Evolutionary conservation across 2,797 vertebrate species (phyloP).

Genomic region (Sciaenops ocellatus): DNA sequence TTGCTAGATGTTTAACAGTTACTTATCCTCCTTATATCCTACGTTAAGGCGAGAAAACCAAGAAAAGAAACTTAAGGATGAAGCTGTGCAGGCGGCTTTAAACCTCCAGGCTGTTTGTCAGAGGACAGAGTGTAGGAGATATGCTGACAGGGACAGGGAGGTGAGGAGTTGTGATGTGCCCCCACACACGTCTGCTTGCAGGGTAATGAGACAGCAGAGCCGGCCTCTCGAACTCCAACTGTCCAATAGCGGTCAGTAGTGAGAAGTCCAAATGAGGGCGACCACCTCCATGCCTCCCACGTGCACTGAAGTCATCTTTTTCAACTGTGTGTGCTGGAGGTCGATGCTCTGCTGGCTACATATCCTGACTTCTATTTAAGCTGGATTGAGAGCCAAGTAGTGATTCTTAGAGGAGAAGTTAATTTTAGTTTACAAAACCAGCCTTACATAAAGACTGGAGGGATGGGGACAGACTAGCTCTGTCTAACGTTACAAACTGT

Average conservation of each 20-base stretch:
- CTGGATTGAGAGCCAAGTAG: constrained; percentile 3
- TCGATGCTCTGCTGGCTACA: not conserved
- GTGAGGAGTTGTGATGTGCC: constrained; percentile 60
- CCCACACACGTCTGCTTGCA: constrained; percentile 54
- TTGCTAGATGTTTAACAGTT: constrained; percentile 45
- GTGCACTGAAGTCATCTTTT: constrained; percentile 41
- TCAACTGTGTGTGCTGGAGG: constrained; percentile 19
- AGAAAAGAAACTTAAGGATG: constrained; percentile 28
- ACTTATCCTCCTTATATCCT: constrained; percentile 31
- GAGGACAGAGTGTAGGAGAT: constrained; percentile 47
- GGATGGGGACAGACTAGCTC: not conserved
- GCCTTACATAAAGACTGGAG: not conserved
- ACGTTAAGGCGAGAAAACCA: not conserved
- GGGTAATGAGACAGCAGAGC: constrained; percentile 75
- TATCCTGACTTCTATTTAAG: constrained; percentile 11
- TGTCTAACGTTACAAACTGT: not conserved
- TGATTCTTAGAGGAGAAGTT: constrained; percentile 1
- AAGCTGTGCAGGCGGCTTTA: constrained; percentile 29
- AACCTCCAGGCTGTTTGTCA: constrained; percentile 48
- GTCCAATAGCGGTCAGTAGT: constrained; percentile 60
- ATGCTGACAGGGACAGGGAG: constrained; percentile 60
- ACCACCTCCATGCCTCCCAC: constrained; percentile 50
- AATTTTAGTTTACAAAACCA: too few relatives aligned
- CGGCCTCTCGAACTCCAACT: constrained; percentile 63
- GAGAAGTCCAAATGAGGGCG: constrained; percentile 63